Conservation (phyloP, 2,113 vertebrate genomes). For the Pogonocichla stellata region DNA sequence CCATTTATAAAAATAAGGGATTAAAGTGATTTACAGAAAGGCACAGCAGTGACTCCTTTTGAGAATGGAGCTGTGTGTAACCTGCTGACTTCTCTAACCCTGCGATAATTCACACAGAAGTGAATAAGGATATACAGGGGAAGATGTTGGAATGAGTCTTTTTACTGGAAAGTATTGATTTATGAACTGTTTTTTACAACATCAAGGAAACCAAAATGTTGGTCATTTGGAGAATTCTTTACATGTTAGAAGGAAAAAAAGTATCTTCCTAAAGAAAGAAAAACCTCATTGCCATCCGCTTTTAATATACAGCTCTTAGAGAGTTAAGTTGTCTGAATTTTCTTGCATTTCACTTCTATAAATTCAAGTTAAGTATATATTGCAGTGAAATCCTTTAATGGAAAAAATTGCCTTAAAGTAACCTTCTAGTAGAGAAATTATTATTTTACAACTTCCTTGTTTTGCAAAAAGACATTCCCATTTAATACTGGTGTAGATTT, state of each 20-base stretch:
- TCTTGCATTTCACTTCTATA: not conserved
- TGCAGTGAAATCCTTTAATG: not conserved
- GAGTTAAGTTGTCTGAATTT: not conserved
- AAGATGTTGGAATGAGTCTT: not conserved
- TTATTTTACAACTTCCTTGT: not conserved
- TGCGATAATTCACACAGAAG: fast-evolving
- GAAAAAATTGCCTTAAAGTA: not conserved
- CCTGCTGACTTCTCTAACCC: not conserved
- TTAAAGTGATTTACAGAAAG: not conserved
- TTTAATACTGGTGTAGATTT: not conserved
- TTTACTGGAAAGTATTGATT: not conserved
- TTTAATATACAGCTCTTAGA: not conserved
- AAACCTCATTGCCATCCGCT: not conserved
- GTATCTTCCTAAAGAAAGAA: not conserved
- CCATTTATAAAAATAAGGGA: not conserved
- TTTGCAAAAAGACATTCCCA: not conserved
- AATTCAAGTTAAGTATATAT: not conserved
- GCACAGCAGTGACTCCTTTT: not conserved
- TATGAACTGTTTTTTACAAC: not conserved
- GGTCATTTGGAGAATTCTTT: not conserved
- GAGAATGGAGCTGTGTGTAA: not conserved
- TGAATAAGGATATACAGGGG: not conserved
- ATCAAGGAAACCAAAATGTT: not conserved
- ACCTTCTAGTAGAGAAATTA: not conserved
- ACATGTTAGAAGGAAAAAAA: not conserved